Evolutionary conservation across 2,113 vertebrate species (phyloP), one percentile per base, ranked within the genome.

Genomic region (Opisthocomus hoazin): DNA sequence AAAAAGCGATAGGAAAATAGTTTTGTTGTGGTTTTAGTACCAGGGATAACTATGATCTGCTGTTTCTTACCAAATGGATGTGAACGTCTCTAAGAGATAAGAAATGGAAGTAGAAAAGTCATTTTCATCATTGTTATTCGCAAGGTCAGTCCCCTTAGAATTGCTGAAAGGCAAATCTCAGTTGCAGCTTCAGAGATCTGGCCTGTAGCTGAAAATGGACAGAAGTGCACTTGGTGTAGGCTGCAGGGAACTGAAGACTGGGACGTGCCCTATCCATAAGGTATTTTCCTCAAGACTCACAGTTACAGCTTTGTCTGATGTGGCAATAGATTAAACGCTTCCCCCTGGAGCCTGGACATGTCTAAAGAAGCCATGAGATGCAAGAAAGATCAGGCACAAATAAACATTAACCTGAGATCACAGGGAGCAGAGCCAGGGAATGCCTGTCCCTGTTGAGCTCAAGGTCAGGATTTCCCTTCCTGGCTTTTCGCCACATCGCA

Each of bases 401-500:
- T 12, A 45, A 45, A n/a, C 37, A 26, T 30, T 29, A 39, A 60
- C 45, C 50, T 19, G 5, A 18, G 15, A 26, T 41, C 22, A 9
- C 15, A 6, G 56, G 48, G 26, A 48, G 48, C 37, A 26, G 89
- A 51, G 29, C 23, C 23, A 20, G 37, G 50, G 54, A 36, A n/a
- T 26, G 12, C 30, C 13, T 39, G 48, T 11, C 30, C 48, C 12
- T 20, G 7, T 7, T 45, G 57, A 71, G 36, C 51, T 57, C 0
- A 0, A 26, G 27, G 43, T 50, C 77, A 66, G 79, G 54, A 24
- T 39, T 46, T 63, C 39, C 22, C 50, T 12, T 50, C 50, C 50
- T 20, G 26, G 26, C 20, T 19, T n/a, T 48, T 21, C 0, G 2
- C 43, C 34, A 27, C 37, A 13, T 45, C 7, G 1, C 32, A 6